phyloP scores from a whole-genome alignment of 2,888 invertebrate genomes.

The Drosophila fungiperda region DNA sequence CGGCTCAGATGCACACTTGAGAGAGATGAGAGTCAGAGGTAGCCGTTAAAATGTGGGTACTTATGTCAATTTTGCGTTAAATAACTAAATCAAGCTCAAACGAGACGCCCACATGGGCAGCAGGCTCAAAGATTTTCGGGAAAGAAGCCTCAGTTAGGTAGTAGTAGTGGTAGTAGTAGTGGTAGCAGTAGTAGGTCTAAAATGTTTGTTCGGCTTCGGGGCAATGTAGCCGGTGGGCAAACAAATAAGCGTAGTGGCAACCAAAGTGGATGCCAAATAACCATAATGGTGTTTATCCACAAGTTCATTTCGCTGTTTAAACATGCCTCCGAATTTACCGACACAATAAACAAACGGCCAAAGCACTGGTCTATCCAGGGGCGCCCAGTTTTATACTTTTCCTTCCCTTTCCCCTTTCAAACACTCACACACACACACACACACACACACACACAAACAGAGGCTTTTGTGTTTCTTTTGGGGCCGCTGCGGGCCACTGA shows the following conservation, averaged over 20 bases:
- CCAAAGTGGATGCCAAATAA: constrained; percentile 81
- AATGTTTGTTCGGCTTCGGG: constrained; percentile 53
- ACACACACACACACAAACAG: not conserved
- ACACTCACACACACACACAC: not conserved
- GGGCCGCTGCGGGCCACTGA: constrained; percentile 55
- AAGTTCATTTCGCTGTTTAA: constrained; percentile 82
- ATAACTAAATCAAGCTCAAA: constrained; percentile 75
- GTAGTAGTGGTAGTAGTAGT: not conserved
- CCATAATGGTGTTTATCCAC: constrained; percentile 81
- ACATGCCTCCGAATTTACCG: constrained; percentile 81
- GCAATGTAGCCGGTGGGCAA: constrained; percentile 52
- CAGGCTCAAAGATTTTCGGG: constrained; percentile 26
- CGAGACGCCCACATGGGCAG: constrained; percentile 37
- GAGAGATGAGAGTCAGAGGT: constrained; percentile 24
- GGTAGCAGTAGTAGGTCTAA: constrained; percentile 12
- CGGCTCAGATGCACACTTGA: constrained; percentile 22
- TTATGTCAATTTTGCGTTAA: constrained; percentile 74
- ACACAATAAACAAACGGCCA: constrained; percentile 75
- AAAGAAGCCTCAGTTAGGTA: constrained; percentile 19
- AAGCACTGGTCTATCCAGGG: constrained; percentile 57
- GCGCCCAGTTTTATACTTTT: constrained; percentile 64
- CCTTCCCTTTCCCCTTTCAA: not conserved
- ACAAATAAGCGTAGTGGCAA: constrained; percentile 60
- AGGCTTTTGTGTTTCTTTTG: constrained; percentile 30
- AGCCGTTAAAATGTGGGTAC: constrained; percentile 32